Evolutionary conservation across 2,113 vertebrate genomes (phyloP).

Genomic region (Philantomba maxwellii): DNA sequence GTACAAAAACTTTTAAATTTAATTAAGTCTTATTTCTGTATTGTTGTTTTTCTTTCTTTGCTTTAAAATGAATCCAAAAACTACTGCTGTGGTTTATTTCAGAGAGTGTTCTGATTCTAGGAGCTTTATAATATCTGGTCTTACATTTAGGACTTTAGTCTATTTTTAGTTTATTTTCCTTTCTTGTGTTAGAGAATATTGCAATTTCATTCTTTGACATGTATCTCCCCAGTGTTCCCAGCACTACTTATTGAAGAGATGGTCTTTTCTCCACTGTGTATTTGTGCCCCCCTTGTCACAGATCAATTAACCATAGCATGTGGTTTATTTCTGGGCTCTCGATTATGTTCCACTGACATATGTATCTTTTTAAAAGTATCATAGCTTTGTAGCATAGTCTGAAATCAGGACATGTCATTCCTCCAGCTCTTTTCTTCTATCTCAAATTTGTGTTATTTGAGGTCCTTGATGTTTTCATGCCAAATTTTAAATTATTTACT

Average conservation of each 20-base stretch:
- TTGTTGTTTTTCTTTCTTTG: background rate
- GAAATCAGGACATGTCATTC: background rate
- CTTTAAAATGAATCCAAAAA: background rate
- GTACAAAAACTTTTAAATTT: background rate
- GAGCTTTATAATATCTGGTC: background rate
- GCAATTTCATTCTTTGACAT: background rate
- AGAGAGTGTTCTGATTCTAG: background rate
- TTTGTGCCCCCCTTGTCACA: background rate
- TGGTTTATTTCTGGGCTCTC: background rate
- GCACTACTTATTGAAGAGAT: background rate
- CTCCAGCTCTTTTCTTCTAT: background rate
- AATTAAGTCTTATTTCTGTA: background rate
- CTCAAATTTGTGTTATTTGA: background rate
- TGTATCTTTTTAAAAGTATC: background rate
- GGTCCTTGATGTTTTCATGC: background rate
- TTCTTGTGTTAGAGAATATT: background rate
- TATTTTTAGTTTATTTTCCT: background rate
- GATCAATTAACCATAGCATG: background rate
- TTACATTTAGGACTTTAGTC: background rate
- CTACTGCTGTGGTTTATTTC: background rate
- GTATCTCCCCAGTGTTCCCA: background rate
- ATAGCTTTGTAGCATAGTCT: background rate
- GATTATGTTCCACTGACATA: background rate
- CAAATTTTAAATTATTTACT: background rate
- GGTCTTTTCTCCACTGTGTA: background rate